Conservation (phyloP, 2,888 invertebrate species). For the Ophion ellenae region DNA sequence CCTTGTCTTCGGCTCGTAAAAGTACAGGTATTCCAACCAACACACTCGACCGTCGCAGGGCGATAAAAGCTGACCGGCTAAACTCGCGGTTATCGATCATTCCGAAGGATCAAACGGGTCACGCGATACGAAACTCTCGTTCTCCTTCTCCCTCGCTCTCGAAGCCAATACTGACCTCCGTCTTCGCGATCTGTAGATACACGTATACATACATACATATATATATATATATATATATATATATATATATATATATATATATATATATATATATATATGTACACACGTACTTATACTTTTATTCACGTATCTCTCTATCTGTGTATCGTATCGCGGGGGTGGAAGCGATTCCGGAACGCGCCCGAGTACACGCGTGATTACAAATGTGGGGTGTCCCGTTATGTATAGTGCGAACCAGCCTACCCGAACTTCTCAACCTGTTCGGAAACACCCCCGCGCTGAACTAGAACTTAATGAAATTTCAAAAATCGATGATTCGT, state of each 20-base stretch:
- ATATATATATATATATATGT: too few species aligned
- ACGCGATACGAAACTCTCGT: slow-evolving; percentile 64
- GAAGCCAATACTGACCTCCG: slow-evolving; percentile 13
- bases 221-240: too few species aligned
- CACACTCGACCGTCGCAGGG: slow-evolving; percentile 28
- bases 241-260: too few species aligned
- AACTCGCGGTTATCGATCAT: slow-evolving; percentile 69
- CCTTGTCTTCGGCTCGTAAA: slow-evolving; percentile 44
- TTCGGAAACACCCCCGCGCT: background rate
- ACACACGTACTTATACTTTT: background rate
- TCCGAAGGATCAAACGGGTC: slow-evolving; percentile 73
- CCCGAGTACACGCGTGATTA: slow-evolving; percentile 53
- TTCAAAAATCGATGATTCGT: background rate
- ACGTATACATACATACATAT: too few species aligned
- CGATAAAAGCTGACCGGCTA: slow-evolving; percentile 73
- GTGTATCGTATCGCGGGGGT: slow-evolving; percentile 52
- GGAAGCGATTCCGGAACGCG: slow-evolving; percentile 53
- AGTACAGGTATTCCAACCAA: background rate
- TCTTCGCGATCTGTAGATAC: slow-evolving; percentile 17
- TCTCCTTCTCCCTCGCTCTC: slow-evolving; percentile 9
- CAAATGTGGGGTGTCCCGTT: slow-evolving; percentile 7
- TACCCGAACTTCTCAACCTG: background rate
- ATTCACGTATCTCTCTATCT: slow-evolving; percentile 3
- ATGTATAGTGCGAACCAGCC: background rate
- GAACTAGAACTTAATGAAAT: background rate